phyloP scores from a whole-genome alignment of 1,140 invertebrate species.

The Pseudobourletiella spinata region DNA sequence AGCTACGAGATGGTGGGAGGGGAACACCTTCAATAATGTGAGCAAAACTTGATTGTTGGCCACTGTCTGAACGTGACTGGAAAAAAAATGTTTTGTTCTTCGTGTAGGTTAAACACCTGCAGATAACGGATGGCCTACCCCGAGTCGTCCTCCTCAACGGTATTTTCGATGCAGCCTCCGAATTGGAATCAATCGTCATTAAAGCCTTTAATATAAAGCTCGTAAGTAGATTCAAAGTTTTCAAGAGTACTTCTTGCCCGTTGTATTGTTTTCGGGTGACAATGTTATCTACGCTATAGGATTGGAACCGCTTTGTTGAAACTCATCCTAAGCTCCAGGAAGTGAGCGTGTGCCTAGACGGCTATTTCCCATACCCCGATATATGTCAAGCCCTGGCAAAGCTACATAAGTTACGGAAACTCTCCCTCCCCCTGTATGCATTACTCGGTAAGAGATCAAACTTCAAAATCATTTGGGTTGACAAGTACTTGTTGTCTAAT shows the following conservation, averaged over 20 bases:
- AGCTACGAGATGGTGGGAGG: background rate
- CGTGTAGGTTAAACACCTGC: background rate
- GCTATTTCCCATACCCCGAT: background rate
- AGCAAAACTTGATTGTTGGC: too few species aligned
- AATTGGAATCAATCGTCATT: slow-evolving; percentile 6
- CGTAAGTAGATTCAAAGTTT: background rate
- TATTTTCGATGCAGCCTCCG: slow-evolving; percentile 1
- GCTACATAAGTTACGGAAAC: background rate
- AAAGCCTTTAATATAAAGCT: slow-evolving; percentile 17
- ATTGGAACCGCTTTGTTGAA: slow-evolving; percentile 7
- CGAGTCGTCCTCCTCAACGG: slow-evolving; percentile 8
- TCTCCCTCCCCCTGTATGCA: background rate
- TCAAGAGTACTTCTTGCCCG: background rate
- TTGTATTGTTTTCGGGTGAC: background rate
- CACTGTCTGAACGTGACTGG: too few species aligned
- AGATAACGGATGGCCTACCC: slow-evolving; percentile 6
- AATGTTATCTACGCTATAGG: background rate
- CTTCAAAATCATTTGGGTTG: background rate
- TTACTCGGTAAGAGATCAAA: background rate
- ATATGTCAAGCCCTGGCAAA: background rate
- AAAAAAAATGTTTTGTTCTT: background rate
- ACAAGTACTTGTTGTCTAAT: too few species aligned
- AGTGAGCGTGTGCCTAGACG: background rate
- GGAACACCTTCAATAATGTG: slow-evolving; percentile 1
- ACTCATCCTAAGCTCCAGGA: background rate